Base-by-base conservation (phyloP, 2,797 vertebrate species). In the Micrastur ruficollis region DNA sequence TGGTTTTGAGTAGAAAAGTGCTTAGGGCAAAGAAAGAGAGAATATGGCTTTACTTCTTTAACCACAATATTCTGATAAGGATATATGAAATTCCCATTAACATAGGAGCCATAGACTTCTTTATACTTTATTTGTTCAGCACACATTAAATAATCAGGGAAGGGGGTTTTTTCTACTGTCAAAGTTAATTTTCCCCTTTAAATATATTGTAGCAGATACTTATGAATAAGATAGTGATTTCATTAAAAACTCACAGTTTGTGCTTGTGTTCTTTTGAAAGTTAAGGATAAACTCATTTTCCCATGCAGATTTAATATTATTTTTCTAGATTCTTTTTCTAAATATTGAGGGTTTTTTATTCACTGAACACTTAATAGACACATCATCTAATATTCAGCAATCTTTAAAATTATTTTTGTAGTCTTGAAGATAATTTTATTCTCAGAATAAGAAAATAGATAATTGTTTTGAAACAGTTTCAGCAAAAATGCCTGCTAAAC, bases 51-150 rank as follows among this genome's bases (percentile, higher is more conserved):
- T 90, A 25, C 14, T 52, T 58, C 68, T 79, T 89, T 71, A 89
- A 92, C 47, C 79, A 67, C 56, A 85, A 8, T 72, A 80, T 93
- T 89, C 94, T 92, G 91, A 91, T 86, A 93, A 91, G 80, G 18
- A 52, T 79, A 32, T 46, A 93, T 80, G 70, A 89, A 79, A 84
- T 95, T 86, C 66, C 38, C 34, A 40, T 34, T 86, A 84, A 58
- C 42, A 40, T 14, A 44, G 32, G n/a, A 93, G 29, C 22, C 36
- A 65, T n/a, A 19, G 55, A 44, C 6, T 90, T 91, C 44, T 74
- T 85, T 50, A 26, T 53, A n/a, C 10, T 65, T 79, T 62, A 52
- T 75, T 79, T 29, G 56, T 59, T 75, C 11, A 6, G 14, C 61
- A 14, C 20, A 47, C 14, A 44, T 38, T 66, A 78, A 86, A 72